Base-by-base conservation (phyloP, 1,140 invertebrate genomes). In the Propsilocerus akamusi region DNA sequence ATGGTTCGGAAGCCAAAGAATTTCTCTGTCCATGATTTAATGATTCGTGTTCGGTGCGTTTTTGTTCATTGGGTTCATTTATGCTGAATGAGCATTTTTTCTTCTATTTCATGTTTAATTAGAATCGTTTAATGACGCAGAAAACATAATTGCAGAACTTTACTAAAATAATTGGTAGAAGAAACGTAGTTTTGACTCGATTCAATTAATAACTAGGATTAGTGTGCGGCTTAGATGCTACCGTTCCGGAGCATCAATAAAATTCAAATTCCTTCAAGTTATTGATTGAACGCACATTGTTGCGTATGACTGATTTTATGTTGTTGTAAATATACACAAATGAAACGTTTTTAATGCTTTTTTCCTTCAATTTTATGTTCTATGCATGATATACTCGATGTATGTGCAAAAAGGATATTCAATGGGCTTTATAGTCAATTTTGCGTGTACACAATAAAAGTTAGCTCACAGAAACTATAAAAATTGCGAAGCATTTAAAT, bases 341-440 rank as follows among this genome's bases (percentile, higher is more conserved):
- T 49, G 61, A 76, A 41, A 84, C 87, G 57, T 94, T 91, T 59
- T 95, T 95, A 68, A 90, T 94, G 69, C 71, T 95, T 67, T 81
- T 92, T 60, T 72, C 90, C 50, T 85, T 95, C 62, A 91, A 95
- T 66, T 86, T 95, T 68, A 41, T 41, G 34, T 41, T 41, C 34
- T 17, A 41, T 41, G 34, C 34, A 41, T 41, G 34, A 41, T 41
- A 14, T 41, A 41, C 22, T 41, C 14, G 8, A 30, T 3, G n/a
- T 17, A 34, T n/a, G 12, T 7, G 30, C 5, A n/a, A 34, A 37
- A 37, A 37, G 7, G 2, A 41, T 20, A 10, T 7, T 11, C 10
- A 41, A 41, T 20, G 14, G 34, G 34, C 14, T 41, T 41, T 8
- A 20, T 20, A 17, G 34, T 41, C 17, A 41, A 20, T 41, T 41